Evolutionary conservation across 2,797 vertebrate genomes (phyloP).

Genomic region (Pteropus rufus): DNA sequence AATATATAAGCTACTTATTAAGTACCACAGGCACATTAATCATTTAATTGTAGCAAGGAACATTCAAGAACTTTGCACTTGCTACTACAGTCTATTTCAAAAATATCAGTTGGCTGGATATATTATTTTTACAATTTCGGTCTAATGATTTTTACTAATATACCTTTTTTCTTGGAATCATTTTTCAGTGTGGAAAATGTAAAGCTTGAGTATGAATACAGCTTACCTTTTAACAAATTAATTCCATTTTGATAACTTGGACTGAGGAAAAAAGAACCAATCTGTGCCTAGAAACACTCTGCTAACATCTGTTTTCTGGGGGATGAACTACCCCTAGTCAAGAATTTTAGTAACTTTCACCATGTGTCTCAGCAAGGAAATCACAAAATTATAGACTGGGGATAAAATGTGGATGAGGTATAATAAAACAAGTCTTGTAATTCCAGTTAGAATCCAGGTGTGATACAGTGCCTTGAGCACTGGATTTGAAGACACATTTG

Average conservation of each 20-base stretch:
- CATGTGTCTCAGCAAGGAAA: not conserved
- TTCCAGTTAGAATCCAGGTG: not conserved
- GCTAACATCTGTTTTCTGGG: not conserved
- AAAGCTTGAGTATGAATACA: not conserved
- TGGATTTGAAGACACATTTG: not conserved
- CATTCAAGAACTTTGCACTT: not conserved
- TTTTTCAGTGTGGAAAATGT: not conserved
- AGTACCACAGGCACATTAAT: not conserved
- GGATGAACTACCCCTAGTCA: not conserved
- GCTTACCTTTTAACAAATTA: not conserved
- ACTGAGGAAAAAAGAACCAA: not conserved
- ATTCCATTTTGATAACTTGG: not conserved
- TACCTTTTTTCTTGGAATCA: not conserved
- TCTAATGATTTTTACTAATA: not conserved
- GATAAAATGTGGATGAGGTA: not conserved
- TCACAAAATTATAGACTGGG: not conserved
- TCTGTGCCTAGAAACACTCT: not conserved
- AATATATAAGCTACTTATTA: not conserved
- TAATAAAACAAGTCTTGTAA: not conserved
- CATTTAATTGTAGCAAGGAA: conserved; percentile 2
- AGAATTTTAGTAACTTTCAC: not conserved
- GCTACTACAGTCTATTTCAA: not conserved
- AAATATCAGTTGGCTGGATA: not conserved
- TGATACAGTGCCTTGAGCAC: not conserved
- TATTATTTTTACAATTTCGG: conserved; percentile 8